A percentile compares a stretch with the other conserved stretches of the same genome.
Conservation (phyloP, 2,888 invertebrate species). For the Zootermopsis nevadensis region DNA sequence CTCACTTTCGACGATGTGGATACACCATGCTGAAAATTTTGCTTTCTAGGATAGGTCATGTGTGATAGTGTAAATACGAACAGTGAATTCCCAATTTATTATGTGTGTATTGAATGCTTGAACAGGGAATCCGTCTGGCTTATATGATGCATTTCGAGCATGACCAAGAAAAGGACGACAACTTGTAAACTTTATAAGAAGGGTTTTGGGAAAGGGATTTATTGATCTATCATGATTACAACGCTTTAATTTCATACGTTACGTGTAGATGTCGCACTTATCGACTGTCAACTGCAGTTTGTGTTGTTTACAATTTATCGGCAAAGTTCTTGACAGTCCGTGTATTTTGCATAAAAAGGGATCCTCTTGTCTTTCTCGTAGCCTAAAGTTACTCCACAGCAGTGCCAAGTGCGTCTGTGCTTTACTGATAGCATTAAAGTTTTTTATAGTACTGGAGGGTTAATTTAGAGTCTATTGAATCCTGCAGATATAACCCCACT, state of each 20-base stretch:
- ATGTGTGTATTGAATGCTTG: no score
- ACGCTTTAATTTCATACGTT: neutral
- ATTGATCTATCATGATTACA: slow-evolving; percentile 7
- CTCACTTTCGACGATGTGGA: no score
- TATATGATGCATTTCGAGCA: neutral
- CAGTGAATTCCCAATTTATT: no score
- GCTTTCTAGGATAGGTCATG: no score
- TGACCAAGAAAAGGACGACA: neutral
- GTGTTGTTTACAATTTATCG: slow-evolving; percentile 35
- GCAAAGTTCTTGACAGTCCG: slow-evolving; percentile 6
- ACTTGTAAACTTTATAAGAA: neutral
- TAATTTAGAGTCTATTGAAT: neutral
- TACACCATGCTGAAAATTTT: no score
- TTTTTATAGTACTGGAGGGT: neutral
- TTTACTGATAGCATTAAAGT: neutral
- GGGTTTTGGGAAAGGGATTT: neutral
- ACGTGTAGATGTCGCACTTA: slow-evolving; percentile 12
- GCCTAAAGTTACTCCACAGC: neutral
- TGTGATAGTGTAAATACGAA: no score
- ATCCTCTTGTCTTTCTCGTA: neutral
- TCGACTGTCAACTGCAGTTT: slow-evolving; percentile 41
- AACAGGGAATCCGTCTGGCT: no score
- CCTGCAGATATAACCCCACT: slow-evolving; percentile 28
- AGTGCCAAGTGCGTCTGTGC: neutral
- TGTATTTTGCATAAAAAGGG: neutral